Evolutionary conservation across 2,113 vertebrate genomes (phyloP).

Genomic region (Lagopus muta): DNA sequence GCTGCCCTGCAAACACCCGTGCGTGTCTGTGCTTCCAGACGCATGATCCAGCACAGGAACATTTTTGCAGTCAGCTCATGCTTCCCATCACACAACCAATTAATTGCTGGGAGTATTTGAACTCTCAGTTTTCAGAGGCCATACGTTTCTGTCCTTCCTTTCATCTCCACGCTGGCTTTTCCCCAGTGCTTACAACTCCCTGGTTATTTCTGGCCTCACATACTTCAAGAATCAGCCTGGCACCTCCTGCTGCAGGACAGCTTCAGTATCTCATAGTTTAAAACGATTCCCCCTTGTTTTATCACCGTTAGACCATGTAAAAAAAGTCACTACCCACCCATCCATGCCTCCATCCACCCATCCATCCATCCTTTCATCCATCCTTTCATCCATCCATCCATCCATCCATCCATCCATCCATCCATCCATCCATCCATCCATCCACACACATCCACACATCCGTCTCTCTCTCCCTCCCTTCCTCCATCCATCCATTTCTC

Average conservation of each 20-base stretch:
- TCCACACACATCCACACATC: too few species aligned
- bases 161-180: not conserved
- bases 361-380: too few species aligned
- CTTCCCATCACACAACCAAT: conserved; percentile 6
- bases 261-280: not conserved
- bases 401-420: too few species aligned
- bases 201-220: not conserved
- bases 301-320: too few species aligned
- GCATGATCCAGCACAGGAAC: rapidly evolving
- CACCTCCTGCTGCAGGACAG: conserved; percentile 7
- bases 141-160: not conserved
- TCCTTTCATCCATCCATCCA: too few species aligned
- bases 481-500: too few species aligned
- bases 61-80: not conserved
- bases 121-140: not conserved
- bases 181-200: not conserved
- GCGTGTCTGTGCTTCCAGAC: not conserved
- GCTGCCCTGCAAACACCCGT: not conserved
- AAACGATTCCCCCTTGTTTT: too few species aligned
- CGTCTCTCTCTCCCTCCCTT: too few species aligned
- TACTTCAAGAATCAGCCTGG: not conserved
- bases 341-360: too few species aligned
- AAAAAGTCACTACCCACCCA: too few species aligned
- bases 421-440: too few species aligned
- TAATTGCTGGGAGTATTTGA: conserved; percentile 30